Percentiles rank a stretch among this genome's conserved stretches.
Conservation (phyloP, 2,113 vertebrate genomes). For the Sinocyclocheilus anophthalmus region DNA sequence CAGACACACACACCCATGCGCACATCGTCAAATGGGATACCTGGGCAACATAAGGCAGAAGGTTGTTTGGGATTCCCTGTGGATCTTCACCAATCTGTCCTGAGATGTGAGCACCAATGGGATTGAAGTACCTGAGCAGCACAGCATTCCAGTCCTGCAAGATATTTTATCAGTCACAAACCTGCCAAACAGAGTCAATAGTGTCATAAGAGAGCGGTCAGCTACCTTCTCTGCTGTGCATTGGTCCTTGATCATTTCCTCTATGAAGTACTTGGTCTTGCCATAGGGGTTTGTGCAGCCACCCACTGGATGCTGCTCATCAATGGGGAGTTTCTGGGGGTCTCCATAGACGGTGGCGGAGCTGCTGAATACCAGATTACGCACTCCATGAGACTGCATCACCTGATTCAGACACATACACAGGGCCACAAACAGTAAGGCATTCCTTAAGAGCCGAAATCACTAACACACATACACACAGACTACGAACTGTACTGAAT, state of each 20-base stretch:
- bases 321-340: slow-evolving; percentile 87
- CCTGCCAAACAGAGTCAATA: background rate
- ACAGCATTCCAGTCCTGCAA: slow-evolving; percentile 89
- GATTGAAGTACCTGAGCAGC: slow-evolving; percentile 96
- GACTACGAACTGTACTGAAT: background rate
- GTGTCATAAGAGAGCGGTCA: background rate
- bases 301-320: slow-evolving; percentile 87
- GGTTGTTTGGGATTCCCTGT: slow-evolving; percentile 95
- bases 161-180: background rate
- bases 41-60: slow-evolving; percentile 96
- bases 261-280: slow-evolving; percentile 97
- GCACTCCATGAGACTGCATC: slow-evolving; percentile 87
- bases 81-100: slow-evolving; percentile 95
- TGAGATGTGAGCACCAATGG: slow-evolving; percentile 90
- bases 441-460: background rate
- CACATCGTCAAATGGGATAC: slow-evolving; percentile 66
- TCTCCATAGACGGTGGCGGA: slow-evolving; percentile 95
- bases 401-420: slow-evolving; percentile 72
- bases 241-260: slow-evolving; percentile 94
- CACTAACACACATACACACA: background rate
- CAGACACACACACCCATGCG: background rate
- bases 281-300: slow-evolving; percentile 97
- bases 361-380: slow-evolving; percentile 95
- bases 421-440: background rate
- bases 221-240: slow-evolving; percentile 86